These are phyloP conservation scores for Mnemiopsis leidyi DNA, from an alignment of 37 sponge, comb jelly and placozoan species.

Conservation along the genomic window DNA sequence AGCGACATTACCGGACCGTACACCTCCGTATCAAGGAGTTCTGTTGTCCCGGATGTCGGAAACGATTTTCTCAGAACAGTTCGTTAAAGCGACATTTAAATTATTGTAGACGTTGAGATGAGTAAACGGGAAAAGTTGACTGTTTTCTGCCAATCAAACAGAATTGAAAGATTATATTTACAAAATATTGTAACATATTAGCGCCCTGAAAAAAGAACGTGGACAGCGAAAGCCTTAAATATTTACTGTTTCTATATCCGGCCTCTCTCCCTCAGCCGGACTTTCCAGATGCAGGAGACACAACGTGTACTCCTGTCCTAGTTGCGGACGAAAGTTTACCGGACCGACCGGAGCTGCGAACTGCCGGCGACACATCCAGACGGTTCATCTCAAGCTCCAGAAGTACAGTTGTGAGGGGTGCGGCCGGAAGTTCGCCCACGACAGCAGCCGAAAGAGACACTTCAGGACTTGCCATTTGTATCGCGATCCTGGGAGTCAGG, in stretches of 20 bases:
- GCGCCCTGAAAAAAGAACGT: too few relatives aligned
- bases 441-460: slow-evolving; percentile 4
- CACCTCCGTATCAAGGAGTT: neutral
- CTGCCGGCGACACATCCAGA: neutral
- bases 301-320: neutral
- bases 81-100: neutral
- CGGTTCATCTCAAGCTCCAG: slow-evolving; percentile 30
- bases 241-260: too few relatives aligned
- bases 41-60: neutral
- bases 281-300: neutral
- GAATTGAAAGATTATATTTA: too few relatives aligned
- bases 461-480: neutral
- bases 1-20: neutral
- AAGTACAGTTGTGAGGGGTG: neutral
- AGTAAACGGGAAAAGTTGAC: too few relatives aligned
- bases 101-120: too few relatives aligned
- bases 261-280: too few relatives aligned
- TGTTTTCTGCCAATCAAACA: too few relatives aligned
- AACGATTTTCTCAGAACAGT: neutral
- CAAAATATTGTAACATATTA: too few relatives aligned
- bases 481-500: too few relatives aligned
- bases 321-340: neutral
- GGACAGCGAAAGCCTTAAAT: too few relatives aligned
- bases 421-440: slow-evolving; percentile 20
- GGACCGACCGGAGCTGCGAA: neutral